Percentiles rank a stretch among this genome's conserved stretches.
Evolutionary conservation across 2,113 vertebrate genomes (phyloP).

Genomic region (Hypanus sabinus): DNA sequence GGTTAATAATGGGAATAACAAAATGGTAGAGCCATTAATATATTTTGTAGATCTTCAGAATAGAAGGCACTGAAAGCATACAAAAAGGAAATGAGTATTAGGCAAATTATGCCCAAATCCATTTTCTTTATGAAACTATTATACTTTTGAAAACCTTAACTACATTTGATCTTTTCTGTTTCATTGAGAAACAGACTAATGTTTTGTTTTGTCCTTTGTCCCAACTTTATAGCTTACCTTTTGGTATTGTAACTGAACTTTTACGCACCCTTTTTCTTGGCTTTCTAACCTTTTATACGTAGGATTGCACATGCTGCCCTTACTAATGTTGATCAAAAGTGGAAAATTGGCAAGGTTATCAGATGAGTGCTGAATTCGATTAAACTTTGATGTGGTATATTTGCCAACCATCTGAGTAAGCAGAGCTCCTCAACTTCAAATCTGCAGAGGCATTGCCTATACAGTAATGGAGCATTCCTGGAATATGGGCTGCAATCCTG

Average conservation of each 20-base stretch:
- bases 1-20: too few relatives aligned
- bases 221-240: neutral
- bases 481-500: neutral
- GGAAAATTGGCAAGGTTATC: neutral
- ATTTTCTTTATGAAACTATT: neutral
- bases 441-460: neutral
- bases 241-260: neutral
- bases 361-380: neutral
- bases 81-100: too few relatives aligned
- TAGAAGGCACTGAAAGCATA: too few relatives aligned
- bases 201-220: neutral
- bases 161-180: neutral
- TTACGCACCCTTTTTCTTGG: neutral
- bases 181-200: neutral
- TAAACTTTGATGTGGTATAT: neutral
- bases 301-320: neutral
- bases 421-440: neutral
- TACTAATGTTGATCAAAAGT: neutral
- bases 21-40: too few relatives aligned
- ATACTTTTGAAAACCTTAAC: neutral
- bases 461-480: neutral
- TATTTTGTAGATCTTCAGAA: too few relatives aligned
- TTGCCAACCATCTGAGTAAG: neutral
- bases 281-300: neutral
- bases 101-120: too few relatives aligned